Evolutionary conservation across 2,797 vertebrate species (phyloP).

Genomic region (Sebastes variabilis): DNA sequence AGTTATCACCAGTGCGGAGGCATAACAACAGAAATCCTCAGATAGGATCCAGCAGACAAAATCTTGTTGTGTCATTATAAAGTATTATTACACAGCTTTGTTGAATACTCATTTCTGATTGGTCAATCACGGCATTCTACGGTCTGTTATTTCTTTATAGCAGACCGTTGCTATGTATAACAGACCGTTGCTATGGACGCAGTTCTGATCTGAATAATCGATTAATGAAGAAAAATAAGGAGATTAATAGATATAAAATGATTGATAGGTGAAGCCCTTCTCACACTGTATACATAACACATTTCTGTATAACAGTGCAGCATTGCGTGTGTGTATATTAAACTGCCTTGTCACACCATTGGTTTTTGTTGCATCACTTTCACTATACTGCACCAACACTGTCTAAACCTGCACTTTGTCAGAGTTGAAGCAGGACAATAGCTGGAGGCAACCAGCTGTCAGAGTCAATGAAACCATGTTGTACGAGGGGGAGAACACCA

Average conservation of each 20-base stretch:
- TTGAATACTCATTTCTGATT: too few species aligned
- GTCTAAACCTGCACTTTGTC: constrained; percentile 33
- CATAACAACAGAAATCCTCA: too few species aligned
- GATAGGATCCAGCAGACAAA: too few species aligned
- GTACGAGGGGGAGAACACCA: constrained; percentile 6
- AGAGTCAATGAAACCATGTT: constrained; percentile 39
- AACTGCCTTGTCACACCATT: not conserved
- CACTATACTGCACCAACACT: not conserved
- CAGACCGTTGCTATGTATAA: too few species aligned
- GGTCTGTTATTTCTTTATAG: too few species aligned
- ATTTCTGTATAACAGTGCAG: not conserved
- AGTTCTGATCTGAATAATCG: not conserved
- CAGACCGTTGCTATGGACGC: too few species aligned
- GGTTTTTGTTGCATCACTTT: constrained; percentile 14
- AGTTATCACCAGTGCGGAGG: too few species aligned
- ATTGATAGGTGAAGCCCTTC: not conserved
- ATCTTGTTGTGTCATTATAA: too few species aligned
- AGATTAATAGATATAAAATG: not conserved
- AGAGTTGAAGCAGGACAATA: constrained; percentile 42
- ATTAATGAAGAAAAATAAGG: not conserved
- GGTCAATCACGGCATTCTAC: too few species aligned
- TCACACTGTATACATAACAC: not conserved
- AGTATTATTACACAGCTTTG: too few species aligned
- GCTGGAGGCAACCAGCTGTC: constrained; percentile 58
- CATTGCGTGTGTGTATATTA: not conserved